phyloP scores from a whole-genome alignment of 2,113 vertebrate species.

The Siphamia tubifer region DNA sequence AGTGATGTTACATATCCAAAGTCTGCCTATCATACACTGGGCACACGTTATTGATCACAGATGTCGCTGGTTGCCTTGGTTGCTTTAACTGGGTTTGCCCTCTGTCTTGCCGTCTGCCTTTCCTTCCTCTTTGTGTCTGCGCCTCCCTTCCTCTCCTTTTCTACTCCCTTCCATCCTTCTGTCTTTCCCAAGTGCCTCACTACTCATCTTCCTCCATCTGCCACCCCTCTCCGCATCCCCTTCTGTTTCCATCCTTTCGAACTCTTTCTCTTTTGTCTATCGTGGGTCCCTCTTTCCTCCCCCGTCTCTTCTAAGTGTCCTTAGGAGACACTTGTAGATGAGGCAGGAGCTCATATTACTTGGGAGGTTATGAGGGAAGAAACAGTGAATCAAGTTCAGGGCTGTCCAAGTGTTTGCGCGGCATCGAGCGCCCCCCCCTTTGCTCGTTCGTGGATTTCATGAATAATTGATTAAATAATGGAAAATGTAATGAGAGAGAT shows the following conservation, averaged over 20 bases:
- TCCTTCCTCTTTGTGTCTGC: constrained; percentile 30
- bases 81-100: constrained; percentile 50
- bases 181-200: constrained; percentile 48
- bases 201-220: constrained; percentile 76
- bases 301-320: constrained; percentile 53
- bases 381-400: constrained; percentile 57
- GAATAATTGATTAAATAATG: constrained; percentile 83
- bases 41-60: constrained; percentile 71
- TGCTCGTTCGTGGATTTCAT: constrained; percentile 69
- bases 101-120: constrained; percentile 52
- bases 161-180: constrained; percentile 43
- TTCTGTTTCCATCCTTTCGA: constrained; percentile 61
- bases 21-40: constrained; percentile 38
- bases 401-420: constrained; percentile 68
- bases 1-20: constrained; percentile 31
- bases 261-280: constrained; percentile 36
- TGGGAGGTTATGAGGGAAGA: constrained; percentile 51
- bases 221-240: constrained; percentile 51
- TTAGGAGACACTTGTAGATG: constrained; percentile 62
- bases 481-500: constrained; percentile 79
- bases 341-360: constrained; percentile 25
- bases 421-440: constrained; percentile 56
- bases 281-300: constrained; percentile 27
- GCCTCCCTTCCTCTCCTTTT: constrained; percentile 37
- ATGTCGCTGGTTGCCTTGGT: constrained; percentile 61